Percentiles rank a stretch among this genome's conserved stretches.
phyloP scores from a whole-genome alignment of 2,888 invertebrate species.

The Minunthozetes semirufus region DNA sequence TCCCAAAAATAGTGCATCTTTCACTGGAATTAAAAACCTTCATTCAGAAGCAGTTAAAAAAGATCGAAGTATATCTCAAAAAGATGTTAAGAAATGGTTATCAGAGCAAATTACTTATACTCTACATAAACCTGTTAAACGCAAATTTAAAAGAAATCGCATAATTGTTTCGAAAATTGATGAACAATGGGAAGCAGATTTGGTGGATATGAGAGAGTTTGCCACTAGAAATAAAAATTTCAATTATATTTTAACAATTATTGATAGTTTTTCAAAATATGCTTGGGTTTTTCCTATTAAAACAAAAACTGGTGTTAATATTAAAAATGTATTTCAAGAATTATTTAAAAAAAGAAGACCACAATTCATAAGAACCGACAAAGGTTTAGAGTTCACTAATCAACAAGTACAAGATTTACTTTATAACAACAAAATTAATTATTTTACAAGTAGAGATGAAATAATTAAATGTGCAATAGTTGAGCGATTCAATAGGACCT shows the following conservation, averaged over 20 bases:
- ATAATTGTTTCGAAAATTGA: conserved; percentile 42
- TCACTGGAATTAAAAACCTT: background rate
- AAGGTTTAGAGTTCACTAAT: conserved; percentile 24
- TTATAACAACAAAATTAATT: conserved; percentile 38
- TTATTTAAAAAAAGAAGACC: conserved; percentile 40
- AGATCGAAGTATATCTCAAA: background rate
- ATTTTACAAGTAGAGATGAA: conserved; percentile 43
- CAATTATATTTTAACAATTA: conserved; percentile 42
- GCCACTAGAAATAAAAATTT: conserved; percentile 41
- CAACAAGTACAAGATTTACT: conserved; percentile 22
- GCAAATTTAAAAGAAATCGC: conserved; percentile 36
- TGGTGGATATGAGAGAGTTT: conserved; percentile 40
- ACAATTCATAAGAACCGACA: conserved; percentile 37
- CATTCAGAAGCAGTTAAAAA: background rate
- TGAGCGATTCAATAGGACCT: conserved; percentile 45
- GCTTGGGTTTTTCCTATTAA: conserved; percentile 43
- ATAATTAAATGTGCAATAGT: conserved; percentile 45
- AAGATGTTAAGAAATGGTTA: conserved; percentile 37
- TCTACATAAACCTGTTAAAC: conserved; percentile 35
- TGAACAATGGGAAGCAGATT: conserved; percentile 43
- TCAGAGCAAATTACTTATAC: conserved; percentile 36
- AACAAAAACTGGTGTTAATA: conserved; percentile 41
- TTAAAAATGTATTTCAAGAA: conserved; percentile 39
- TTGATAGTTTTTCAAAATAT: conserved; percentile 44
- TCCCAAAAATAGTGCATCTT: background rate